phyloP scores from a whole-genome alignment of 1,140 invertebrate genomes.

The Lepidurus apus region DNA sequence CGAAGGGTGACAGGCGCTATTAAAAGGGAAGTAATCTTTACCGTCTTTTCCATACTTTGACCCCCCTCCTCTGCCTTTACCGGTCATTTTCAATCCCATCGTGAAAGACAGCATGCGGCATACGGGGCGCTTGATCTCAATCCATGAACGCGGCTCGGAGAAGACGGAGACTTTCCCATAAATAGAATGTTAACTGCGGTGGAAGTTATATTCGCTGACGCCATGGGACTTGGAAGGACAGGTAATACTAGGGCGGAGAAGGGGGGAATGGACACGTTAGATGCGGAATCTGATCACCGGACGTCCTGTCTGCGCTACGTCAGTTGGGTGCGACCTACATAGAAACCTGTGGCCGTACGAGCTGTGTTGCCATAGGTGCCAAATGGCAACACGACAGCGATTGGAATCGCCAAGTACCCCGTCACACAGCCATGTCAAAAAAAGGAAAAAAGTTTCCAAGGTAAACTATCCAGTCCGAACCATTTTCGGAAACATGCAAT shows the following conservation, averaged over 20 bases:
- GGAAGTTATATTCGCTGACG: not conserved
- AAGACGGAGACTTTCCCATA: not conserved
- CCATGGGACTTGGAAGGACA: not conserved
- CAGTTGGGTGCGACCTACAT: not conserved
- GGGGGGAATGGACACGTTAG: constrained; percentile 9
- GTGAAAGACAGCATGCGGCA: constrained; percentile 15
- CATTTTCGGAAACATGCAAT: not conserved
- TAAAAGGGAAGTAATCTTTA: constrained; percentile 25
- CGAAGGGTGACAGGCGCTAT: not conserved
- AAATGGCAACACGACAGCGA: constrained; percentile 9
- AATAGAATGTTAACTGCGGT: not conserved
- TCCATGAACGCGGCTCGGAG: not conserved
- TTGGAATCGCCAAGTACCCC: not conserved
- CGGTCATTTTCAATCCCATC: not conserved
- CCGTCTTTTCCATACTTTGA: not conserved
- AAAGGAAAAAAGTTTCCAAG: not conserved
- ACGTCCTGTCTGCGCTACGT: constrained; percentile 17
- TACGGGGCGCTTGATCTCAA: not conserved
- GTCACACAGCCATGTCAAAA: not conserved
- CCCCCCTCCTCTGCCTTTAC: not conserved
- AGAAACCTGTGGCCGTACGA: constrained; percentile 1
- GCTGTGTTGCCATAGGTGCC: not conserved
- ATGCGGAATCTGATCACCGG: constrained; percentile 18
- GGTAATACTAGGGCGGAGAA: not conserved
- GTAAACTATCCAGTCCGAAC: not conserved